Evolutionary conservation across 1,140 invertebrate species (phyloP), one percentile per base, ranked within the genome.

Genomic region (Belonocnema kinseyi): DNA sequence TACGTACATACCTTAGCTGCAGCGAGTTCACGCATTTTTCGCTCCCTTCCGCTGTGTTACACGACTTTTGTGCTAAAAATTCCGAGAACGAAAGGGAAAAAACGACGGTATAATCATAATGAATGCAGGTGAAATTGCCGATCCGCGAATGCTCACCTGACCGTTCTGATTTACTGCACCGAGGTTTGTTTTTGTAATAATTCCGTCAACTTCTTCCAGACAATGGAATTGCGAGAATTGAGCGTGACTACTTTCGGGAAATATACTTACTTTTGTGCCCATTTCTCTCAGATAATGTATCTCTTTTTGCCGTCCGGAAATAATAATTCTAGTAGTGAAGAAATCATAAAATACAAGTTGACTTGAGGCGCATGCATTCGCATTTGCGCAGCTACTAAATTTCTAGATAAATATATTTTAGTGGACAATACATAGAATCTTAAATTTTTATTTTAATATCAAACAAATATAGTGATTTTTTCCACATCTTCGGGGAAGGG

Each of bases 51-150:
- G 76, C 73, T 71, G 72, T 72, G 75, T 74, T 76, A n/a, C 26
- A 54, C 75, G 77, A 78, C 80, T 80, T 77, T 75, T 79, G 75
- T 73, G 40, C 77, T 79, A 75, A 83, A 66, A 77, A 77, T 79
- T 83, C 80, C 79, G 72, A 73, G 70, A 56, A 33, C n/a, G 26
- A 19, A 46, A 61, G 13, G 54, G 72, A 72, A 77, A 80, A 52
- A 71, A 66, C 17, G 33, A 10, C 58, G 61, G 51, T 52, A 56
- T 72, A 76, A 77, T 58, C n/a, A 17, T 80, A 74, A 77, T 79
- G 76, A 79, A 61, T 54, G 77, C 71, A 75, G 72, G 76, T 77
- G 77, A 81, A 81, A 75, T 78, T 72, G 72, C 4, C 77, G 74
- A 81, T 78, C 80, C 80, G 72, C 77, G 73, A 80, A 75, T 61